A percentile compares a stretch with the other conserved stretches of the same genome.
Evolutionary conservation across 2,888 invertebrate species (phyloP).

Genomic region (Meandrusa payeni): DNA sequence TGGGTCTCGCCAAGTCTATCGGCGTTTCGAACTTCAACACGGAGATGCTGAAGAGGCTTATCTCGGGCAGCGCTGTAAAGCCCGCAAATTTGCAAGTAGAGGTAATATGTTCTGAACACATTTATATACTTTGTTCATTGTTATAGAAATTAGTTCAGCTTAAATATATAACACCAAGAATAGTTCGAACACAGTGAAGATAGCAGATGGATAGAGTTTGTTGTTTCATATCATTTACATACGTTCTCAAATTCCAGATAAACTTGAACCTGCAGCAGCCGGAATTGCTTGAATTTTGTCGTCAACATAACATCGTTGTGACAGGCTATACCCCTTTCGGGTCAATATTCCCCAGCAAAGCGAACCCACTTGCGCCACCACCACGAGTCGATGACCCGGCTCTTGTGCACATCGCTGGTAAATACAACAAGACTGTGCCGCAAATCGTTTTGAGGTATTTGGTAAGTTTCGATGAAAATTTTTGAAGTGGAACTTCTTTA

Average conservation of each 20-base stretch:
- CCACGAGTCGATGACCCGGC: constrained; percentile 70
- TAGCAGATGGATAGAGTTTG: no score
- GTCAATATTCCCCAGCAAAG: constrained; percentile 42
- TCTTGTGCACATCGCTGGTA: constrained; percentile 69
- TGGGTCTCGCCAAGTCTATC: constrained; percentile 84
- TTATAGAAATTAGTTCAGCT: no score
- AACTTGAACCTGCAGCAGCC: constrained; percentile 84
- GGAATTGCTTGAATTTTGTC: constrained; percentile 83
- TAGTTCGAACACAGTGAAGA: no score
- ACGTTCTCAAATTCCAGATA: constrained; percentile 22
- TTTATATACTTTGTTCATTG: no score
- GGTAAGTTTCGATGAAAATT: no score
- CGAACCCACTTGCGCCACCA: constrained; percentile 59
- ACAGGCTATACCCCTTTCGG: constrained; percentile 86
- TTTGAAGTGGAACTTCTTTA: no score
- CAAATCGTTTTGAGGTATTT: constrained; percentile 81
- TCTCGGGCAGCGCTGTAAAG: constrained; percentile 60
- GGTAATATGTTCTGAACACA: constrained; percentile 42
- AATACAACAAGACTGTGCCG: constrained; percentile 79
- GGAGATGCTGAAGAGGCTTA: constrained; percentile 82
- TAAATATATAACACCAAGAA: no score
- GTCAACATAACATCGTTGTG: constrained; percentile 79
- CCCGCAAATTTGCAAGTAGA: constrained; percentile 82
- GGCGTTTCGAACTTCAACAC: constrained; percentile 90
- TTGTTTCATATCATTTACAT: neutral